Percentiles rank a stretch among this genome's conserved stretches.
Evolutionary conservation across 2,113 vertebrate species (phyloP).

Genomic region (Ailurus styani): DNA sequence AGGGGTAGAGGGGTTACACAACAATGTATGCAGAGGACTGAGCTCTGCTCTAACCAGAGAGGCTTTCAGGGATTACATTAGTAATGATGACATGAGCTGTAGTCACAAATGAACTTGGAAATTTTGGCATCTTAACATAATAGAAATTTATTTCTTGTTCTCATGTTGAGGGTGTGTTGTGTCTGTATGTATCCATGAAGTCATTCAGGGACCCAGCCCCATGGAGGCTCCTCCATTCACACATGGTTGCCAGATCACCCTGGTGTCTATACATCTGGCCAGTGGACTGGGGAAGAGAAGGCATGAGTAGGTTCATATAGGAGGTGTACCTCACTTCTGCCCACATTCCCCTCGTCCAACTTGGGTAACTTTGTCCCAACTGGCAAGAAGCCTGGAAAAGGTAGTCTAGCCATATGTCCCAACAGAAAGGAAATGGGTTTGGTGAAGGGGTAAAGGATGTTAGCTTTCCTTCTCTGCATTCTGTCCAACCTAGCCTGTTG

Average conservation of each 20-base stretch:
- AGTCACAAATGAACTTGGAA: background rate
- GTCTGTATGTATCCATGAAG: background rate
- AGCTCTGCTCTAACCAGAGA: background rate
- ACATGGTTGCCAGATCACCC: background rate
- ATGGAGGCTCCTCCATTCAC: background rate
- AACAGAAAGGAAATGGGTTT: background rate
- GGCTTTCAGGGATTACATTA: too few species aligned
- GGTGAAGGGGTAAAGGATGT: background rate
- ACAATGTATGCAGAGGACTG: too few species aligned
- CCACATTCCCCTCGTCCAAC: background rate
- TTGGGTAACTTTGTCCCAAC: background rate
- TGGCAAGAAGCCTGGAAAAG: background rate
- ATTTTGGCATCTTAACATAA: background rate
- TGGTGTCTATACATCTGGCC: background rate
- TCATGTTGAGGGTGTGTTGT: background rate
- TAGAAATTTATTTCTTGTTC: background rate
- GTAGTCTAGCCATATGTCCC: background rate
- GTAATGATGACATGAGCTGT: background rate
- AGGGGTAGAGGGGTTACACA: background rate
- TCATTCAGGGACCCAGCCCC: background rate
- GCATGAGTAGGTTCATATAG: background rate
- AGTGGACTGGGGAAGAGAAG: background rate
- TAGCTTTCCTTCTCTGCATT: too few species aligned
- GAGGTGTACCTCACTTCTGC: background rate
- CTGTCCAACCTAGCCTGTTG: background rate